phyloP scores from a whole-genome alignment of 1,140 invertebrate species.

The Scaptomyza hsui region DNA sequence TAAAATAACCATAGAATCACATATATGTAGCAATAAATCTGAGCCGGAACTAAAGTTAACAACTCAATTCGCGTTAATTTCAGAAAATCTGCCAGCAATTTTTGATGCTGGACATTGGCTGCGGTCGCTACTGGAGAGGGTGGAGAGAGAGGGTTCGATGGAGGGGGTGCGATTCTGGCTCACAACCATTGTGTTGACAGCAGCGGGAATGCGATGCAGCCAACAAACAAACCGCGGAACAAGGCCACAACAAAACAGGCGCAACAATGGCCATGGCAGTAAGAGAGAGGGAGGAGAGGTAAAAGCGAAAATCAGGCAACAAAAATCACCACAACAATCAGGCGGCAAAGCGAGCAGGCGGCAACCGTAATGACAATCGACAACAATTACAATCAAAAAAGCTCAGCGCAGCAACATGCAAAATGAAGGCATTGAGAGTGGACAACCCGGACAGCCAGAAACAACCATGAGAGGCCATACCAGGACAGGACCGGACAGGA shows the following conservation, averaged over 20 bases:
- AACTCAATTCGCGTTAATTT: conserved; percentile 75
- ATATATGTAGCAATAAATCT: conserved; percentile 45
- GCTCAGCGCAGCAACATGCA: conserved; percentile 54
- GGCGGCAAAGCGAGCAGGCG: conserved; percentile 33
- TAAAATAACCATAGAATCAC: too few relatives aligned
- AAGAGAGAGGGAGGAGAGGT: neutral
- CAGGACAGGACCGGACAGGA: neutral
- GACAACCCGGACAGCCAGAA: neutral
- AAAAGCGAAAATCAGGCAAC: conserved; percentile 60
- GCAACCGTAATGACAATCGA: conserved; percentile 79
- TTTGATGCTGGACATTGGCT: conserved; percentile 19
- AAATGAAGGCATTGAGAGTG: conserved; percentile 64
- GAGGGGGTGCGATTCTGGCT: neutral
- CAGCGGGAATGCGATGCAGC: conserved; percentile 68
- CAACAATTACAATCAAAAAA: conserved; percentile 82
- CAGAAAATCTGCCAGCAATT: conserved; percentile 39
- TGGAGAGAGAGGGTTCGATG: too few relatives aligned
- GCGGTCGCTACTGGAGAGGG: neutral
- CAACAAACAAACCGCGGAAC: conserved; percentile 79
- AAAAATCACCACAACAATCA: conserved; percentile 62
- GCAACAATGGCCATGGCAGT: conserved; percentile 55
- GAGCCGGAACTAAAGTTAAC: conserved; percentile 56
- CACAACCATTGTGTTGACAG: conserved; percentile 74
- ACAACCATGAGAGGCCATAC: neutral
- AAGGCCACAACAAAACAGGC: conserved; percentile 72